These are phyloP conservation scores for Drosophila ananassae DNA, from an alignment of 1,140 invertebrate species.

Conservation along the genomic window DNA sequence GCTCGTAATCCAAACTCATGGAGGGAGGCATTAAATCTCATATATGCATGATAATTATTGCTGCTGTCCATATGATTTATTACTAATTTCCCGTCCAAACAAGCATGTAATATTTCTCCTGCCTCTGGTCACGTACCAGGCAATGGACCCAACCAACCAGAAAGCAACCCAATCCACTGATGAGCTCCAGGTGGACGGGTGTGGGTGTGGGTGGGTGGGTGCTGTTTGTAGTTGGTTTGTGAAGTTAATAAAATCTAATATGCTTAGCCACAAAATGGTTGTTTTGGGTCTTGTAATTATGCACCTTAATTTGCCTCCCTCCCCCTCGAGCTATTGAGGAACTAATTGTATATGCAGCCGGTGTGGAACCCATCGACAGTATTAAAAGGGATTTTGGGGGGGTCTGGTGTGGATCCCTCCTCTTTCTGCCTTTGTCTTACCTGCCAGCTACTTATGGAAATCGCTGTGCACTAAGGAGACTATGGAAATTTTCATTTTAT, in stretches of 20 bases:
- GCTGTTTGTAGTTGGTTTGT: conserved; percentile 21
- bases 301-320: conserved; percentile 64
- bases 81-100: conserved; percentile 15
- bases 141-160: conserved; percentile 25
- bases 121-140: conserved; percentile 45
- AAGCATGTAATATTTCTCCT: conserved; percentile 23
- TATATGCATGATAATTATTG: conserved; percentile 6
- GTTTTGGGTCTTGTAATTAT: conserved; percentile 79
- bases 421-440: conserved; percentile 9
- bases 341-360: conserved; percentile 74
- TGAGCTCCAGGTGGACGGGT: not conserved
- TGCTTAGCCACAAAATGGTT: conserved; percentile 76
- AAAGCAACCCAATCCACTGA: conserved; percentile 10
- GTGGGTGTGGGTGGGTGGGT: not conserved
- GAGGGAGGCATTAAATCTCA: conserved; percentile 1
- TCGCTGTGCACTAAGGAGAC: conserved; percentile 56
- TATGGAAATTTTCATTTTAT: conserved; percentile 81
- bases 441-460: conserved; percentile 66
- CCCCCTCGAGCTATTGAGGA: conserved; percentile 15
- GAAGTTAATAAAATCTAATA: conserved; percentile 81
- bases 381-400: conserved; percentile 44
- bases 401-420: not conserved
- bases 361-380: conserved; percentile 44
- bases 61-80: conserved; percentile 27
- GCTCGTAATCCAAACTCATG: conserved; percentile 1